Percentiles rank a stretch among this genome's conserved stretches.
phyloP scores from a whole-genome alignment of 2,113 vertebrate genomes.

The Macrotus californicus region DNA sequence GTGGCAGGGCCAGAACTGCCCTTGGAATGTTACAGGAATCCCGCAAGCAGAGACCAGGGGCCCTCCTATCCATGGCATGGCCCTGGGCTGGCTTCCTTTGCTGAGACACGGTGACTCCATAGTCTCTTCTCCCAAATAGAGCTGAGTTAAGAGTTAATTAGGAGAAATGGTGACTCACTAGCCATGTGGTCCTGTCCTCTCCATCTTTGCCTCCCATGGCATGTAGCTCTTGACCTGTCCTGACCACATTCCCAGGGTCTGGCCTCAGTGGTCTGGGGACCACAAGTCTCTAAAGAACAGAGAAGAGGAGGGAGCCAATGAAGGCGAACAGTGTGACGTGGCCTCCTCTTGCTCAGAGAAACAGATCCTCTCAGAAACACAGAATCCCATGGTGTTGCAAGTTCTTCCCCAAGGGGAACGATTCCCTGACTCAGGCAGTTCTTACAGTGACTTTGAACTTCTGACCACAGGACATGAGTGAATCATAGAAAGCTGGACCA shows the following conservation, averaged over 20 bases:
- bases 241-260: not conserved
- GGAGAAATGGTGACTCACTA: not conserved
- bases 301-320: fast-evolving
- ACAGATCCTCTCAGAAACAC: not conserved
- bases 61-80: not conserved
- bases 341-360: not conserved
- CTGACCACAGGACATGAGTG: not conserved
- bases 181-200: not conserved
- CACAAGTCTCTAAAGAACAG: not conserved
- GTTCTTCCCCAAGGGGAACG: not conserved
- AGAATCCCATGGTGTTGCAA: fast-evolving
- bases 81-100: no score
- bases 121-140: not conserved
- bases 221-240: fast-evolving
- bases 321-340: not conserved
- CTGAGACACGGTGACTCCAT: fast-evolving
- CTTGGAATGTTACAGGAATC: not conserved
- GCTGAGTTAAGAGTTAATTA: not conserved
- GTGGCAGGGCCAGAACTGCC: not conserved
- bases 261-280: not conserved
- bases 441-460: not conserved
- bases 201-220: not conserved
- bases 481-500: not conserved
- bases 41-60: not conserved
- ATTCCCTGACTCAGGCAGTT: not conserved